Base-by-base conservation (phyloP, 2,888 invertebrate species). In the Scaptodrosophila latifasciaeformis region DNA sequence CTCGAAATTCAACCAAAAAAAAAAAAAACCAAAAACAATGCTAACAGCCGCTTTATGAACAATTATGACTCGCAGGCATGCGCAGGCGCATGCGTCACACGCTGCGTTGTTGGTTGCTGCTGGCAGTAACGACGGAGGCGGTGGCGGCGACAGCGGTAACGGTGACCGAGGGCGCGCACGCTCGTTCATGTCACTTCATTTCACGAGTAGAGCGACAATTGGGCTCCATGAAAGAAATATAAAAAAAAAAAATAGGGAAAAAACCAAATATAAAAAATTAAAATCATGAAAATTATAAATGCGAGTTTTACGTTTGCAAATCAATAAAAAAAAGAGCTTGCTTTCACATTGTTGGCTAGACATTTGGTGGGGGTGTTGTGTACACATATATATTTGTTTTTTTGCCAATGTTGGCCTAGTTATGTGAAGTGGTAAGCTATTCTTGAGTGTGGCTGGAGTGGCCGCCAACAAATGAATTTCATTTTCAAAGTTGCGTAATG, bases 1-100 rank as follows among this genome's bases (percentile, higher is more conserved):
- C 62, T 43, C 42, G 50, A 57, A 55, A 59, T 68, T 65, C 52
- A 56, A 57, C 59, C 52, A 44, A 50, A 55, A 50, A 35, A 30
- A 46, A 45, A 21, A 50, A n/a, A 35, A 24, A 24, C 34, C 65
- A 54, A 50, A 71, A 77, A 74, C 76, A 78, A 70, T 75, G 81
- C 72, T 71, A 75, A 78, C 72, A 69, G 76, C 79, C 79, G 74
- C 81, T 78, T 81, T 79, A 81, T 75, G 68, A 79, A 68, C 75
- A 75, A 75, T 75, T 75, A 81, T 64, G 60, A 57, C 50, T 52
- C 49, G 58, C 68, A 56, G 71, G 60, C 54, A 48, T 56, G 78
- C 55, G 74, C 54, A 48, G 58, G 78, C 55, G 74, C 76, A 81
- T 75, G 74, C 81, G 81, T 74, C 74, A 75, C 63, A 72, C 70